Evolutionary conservation across 37 sponge, comb jelly and placozoan genomes (phyloP).

Genomic region (Ephydatia muelleri): DNA sequence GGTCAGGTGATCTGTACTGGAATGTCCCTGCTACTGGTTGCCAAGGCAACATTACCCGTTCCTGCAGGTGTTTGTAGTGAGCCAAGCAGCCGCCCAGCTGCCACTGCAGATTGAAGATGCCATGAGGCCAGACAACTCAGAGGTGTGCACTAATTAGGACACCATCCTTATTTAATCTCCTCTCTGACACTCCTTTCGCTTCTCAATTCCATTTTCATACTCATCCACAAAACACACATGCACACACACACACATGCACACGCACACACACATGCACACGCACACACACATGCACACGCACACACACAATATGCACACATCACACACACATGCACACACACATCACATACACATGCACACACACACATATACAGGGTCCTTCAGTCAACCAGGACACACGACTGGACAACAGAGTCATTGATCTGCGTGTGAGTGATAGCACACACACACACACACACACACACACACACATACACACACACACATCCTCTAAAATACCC

Average conservation of each 20-base stretch:
- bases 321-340: no score
- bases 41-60: neutral
- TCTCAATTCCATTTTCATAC: no score
- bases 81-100: conserved; percentile 80
- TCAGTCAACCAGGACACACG: conserved; percentile 96
- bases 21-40: no score
- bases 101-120: conserved; percentile 98
- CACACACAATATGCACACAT: conserved; percentile 2
- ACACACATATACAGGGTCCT: conserved; percentile 45
- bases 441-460: no score
- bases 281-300: neutral
- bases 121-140: conserved; percentile 69
- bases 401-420: conserved; percentile 95
- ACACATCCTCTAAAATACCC: no score
- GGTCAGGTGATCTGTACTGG: no score
- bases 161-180: neutral
- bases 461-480: no score
- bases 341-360: no score
- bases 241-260: conserved; percentile 14
- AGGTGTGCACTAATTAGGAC: conserved; percentile 10
- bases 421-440: conserved; percentile 85
- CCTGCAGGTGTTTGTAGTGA: conserved; percentile 75
- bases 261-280: conserved; percentile 15
- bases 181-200: neutral
- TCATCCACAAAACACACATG: no score